phyloP scores from a whole-genome alignment of 1,140 invertebrate species.

The Conus ventricosus region DNA sequence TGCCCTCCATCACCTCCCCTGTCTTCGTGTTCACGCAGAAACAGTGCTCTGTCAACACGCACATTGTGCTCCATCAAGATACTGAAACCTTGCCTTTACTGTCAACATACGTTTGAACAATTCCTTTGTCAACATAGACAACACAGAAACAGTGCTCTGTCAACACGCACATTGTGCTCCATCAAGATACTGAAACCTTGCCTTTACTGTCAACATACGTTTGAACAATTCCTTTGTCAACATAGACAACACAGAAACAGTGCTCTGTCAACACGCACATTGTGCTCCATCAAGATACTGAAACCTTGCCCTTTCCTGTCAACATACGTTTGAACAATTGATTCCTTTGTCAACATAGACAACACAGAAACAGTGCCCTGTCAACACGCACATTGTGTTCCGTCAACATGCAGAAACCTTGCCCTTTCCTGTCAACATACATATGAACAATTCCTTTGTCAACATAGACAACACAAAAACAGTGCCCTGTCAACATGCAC shows the following conservation, averaged over 20 bases:
- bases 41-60: conserved; percentile 42
- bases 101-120: background rate
- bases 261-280: conserved; percentile 30
- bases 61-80: background rate
- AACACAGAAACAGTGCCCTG: background rate
- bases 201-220: background rate
- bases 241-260: conserved; percentile 48
- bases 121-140: background rate
- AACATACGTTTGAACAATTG: background rate
- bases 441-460: background rate
- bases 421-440: background rate
- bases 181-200: background rate
- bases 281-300: background rate
- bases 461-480: conserved; percentile 23
- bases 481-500: conserved; percentile 43
- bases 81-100: background rate
- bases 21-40: conserved; percentile 49
- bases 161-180: too few relatives aligned
- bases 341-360: background rate
- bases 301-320: background rate
- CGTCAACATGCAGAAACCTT: background rate
- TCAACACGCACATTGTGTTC: too few relatives aligned
- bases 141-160: background rate
- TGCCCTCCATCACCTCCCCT: conserved; percentile 38
- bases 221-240: background rate